Base-by-base conservation (phyloP, 2,113 vertebrate genomes). In the Silurus asotus region DNA sequence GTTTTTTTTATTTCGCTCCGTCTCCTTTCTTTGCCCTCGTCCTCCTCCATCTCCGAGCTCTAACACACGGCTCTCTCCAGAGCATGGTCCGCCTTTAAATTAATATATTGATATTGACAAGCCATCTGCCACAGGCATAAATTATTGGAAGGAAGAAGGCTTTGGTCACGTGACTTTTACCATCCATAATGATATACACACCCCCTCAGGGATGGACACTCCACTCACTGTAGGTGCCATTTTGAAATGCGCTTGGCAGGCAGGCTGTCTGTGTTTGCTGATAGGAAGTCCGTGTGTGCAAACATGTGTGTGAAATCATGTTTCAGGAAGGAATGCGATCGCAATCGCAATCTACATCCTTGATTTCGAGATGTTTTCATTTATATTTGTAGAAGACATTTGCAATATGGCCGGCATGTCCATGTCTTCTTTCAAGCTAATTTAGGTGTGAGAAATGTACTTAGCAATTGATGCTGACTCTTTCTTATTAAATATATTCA, bases 51-150 rank as follows among this genome's bases (percentile, higher is more conserved):
- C 85, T 79, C 85, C 61, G 88, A 84, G 55, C 58, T 65, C 86
- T 85, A 89, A 87, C 88, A 8, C 85, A 75, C 55, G 6, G 78
- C 81, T 77, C 72, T 83, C 85, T 78, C 80, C 75, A 88, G 83
- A 88, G 75, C 88, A 88, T 87, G 19, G 64, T 80, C 87, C 85
- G 88, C 92, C 92, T 90, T 89, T 92, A 94, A 93, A 95, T 94
- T 91, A 94, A 94, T 94, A 93, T 94, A 90, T 89, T 92, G 91
- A 93, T 95, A 95, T 95, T 95, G 95, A 95, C 94, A 94, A 92
- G 93, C 93, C 91, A 93, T 93, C 92, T 92, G 93, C 91, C 87
- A 78, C 87, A 88, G 89, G 91, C 88, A 92, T 93, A 91, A 91
- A 93, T 94, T 92, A 94, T 89, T 88, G 89, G 84, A 88, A 88